These are phyloP conservation scores for Tuberolachnus salignus DNA, from an alignment of 2,888 invertebrate species.

Conservation along the genomic window DNA sequence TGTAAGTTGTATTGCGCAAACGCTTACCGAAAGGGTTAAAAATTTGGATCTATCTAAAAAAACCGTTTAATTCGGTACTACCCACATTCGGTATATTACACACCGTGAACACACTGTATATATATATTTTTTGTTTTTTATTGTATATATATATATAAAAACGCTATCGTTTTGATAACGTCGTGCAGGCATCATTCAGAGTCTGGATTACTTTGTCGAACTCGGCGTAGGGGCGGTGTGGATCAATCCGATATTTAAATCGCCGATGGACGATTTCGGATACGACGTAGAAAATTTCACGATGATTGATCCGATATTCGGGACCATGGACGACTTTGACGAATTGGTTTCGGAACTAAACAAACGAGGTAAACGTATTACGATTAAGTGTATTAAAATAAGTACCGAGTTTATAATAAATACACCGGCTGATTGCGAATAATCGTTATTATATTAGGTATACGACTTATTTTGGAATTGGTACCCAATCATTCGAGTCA, in stretches of 20 bases:
- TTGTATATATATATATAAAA: too few relatives aligned
- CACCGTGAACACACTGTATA: too few relatives aligned
- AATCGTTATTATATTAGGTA: conserved; percentile 63
- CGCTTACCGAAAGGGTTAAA: too few relatives aligned
- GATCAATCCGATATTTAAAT: conserved; percentile 74
- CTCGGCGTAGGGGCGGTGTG: conserved; percentile 71
- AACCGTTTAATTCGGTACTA: too few relatives aligned
- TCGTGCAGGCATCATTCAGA: conserved; percentile 62
- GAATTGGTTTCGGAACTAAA: conserved; percentile 63
- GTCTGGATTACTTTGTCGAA: conserved; percentile 67
- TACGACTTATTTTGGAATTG: conserved; percentile 67
- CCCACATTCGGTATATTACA: too few relatives aligned
- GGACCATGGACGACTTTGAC: conserved; percentile 67
- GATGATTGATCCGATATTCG: conserved; percentile 67
- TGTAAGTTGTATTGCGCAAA: too few relatives aligned
- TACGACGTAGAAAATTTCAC: conserved; percentile 70
- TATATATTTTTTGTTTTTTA: too few relatives aligned
- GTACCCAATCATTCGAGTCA: conserved; percentile 62
- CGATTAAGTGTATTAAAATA: too few relatives aligned
- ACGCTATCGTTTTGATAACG: too few relatives aligned
- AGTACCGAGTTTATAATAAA: conserved; percentile 44
- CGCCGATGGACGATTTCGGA: conserved; percentile 71
- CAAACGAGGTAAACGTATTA: conserved; percentile 61
- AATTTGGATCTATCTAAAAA: too few relatives aligned
- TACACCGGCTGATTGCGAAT: neutral